A percentile compares a stretch with the other conserved stretches of the same genome.
These are phyloP conservation scores for Hemitrygon akajei DNA, from an alignment of 2,797 vertebrate species.

Conservation along the genomic window DNA sequence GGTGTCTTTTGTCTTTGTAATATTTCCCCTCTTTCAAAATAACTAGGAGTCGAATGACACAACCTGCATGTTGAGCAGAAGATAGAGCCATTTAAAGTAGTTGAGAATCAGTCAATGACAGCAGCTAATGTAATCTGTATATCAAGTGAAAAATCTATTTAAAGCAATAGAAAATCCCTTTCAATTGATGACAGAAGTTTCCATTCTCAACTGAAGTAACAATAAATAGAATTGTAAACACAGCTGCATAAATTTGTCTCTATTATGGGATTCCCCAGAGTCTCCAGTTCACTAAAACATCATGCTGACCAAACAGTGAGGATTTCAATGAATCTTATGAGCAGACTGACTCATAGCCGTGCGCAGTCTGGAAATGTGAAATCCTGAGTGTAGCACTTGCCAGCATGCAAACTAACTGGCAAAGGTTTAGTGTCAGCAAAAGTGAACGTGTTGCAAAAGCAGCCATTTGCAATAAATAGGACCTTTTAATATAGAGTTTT, in stretches of 20 bases:
- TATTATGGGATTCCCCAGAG: background rate
- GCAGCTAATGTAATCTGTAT: background rate
- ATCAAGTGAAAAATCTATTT: background rate
- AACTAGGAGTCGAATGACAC: background rate
- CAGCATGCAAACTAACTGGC: background rate
- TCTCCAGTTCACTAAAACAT: background rate
- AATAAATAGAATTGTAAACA: background rate
- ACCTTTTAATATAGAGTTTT: background rate
- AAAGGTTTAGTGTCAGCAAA: background rate
- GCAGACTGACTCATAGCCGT: background rate
- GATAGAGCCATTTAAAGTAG: no score
- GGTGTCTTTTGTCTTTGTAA: background rate
- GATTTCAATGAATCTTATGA: background rate
- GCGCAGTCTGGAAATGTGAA: background rate
- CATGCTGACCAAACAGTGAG: background rate
- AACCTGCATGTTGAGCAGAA: background rate
- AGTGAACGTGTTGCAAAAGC: background rate
- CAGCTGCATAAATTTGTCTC: background rate
- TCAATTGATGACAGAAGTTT: background rate
- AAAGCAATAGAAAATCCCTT: background rate
- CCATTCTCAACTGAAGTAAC: background rate
- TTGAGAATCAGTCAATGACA: no score
- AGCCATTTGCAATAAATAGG: background rate
- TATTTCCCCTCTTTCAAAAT: background rate
- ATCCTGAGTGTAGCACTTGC: background rate